Evolutionary conservation across 2,888 invertebrate genomes (phyloP), one percentile per base, ranked within the genome.

Genomic region (Erebia ligea): DNA sequence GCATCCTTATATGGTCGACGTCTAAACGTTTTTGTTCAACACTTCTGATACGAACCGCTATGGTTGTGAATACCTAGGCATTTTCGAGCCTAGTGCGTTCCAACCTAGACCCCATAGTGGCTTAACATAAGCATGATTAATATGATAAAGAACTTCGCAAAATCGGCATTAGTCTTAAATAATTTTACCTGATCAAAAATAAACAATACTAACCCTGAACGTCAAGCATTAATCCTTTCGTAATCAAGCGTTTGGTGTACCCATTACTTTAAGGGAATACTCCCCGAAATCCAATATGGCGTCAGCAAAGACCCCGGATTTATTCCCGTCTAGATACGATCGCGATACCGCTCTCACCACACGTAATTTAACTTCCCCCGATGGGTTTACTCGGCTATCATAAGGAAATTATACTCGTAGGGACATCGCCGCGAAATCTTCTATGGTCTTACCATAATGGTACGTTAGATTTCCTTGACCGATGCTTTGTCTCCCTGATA

Each of bases 301-400:
- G 82, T 82, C 80, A 80, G 82, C 84, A 82, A 81, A 86, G 77
- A 76, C 80, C 80, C 76, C 76, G 84, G 91, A 91, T 92, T 92
- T 92, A 92, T 92, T 83, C 81, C 80, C 81, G 78, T 77, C 79
- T 83, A 82, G 91, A 91, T 91, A 87, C 84, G 80, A 80, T 89
- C 89, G 81, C 84, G 91, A 91, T 91, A 90, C 84, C 84, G 82
- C 78, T 78, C 77, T 81, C 82, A 83, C 88, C 88, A 89, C 87
- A 88, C 88, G 90, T 88, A 90, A 91, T 91, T 91, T 90, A 91
- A 91, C 86, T 89, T 88, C 83, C 84, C 86, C 78, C 68, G 84
- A 84, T 84, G 86, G 90, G 84, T 84, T 89, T 87, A 87, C 80
- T 79, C 82, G 80, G 83, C 87, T 89, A 89, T 92, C 89, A 90